Base-by-base conservation (phyloP, 1,140 invertebrate species). In the Carcinoscorpius rotundicauda region DNA sequence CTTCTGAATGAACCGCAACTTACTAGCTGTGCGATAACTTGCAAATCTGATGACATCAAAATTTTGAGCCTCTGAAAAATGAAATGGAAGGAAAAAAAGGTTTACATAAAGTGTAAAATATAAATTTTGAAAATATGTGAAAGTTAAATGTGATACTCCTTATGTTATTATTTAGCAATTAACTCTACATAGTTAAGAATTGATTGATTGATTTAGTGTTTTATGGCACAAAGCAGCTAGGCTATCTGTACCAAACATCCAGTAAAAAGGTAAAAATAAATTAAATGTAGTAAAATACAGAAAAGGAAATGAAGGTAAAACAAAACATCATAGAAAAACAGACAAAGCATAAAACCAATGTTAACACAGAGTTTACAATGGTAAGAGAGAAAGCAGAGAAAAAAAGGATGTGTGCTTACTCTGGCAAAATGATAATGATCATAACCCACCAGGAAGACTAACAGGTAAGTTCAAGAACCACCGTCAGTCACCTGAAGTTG, bases 21-120 rank as follows among this genome's bases (percentile, higher is more conserved):
- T 98, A 72, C 91, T 96, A 2, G 96, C 95, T 51, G 94, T 97
- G 66, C 96, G 83, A 77, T 99, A 98, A 5, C 93, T 96, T 61
- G 95, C 90, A 79, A 98, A 98, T 71, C 94, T 82, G 70, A 98
- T 98, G 60, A 89, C 85, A 78, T 98, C 93, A 77, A 91, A 97
- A 77, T 96, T 93, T 76, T 96, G 91, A 66, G 88, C 83, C 67
- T 91, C 81, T 83, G 69, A 62, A 78, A 75, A 68, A 67, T 50
- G 57, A 48, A 60, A 11, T 63, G 52, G 10, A 62, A 59, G 9
- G 6, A 9, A 29, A 6, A 59, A 59, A 59, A 29, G 29, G 29
- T 29, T 29, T 29, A 29, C 29, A 29, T 29, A 29, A 29, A 29
- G 29, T 29, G 29, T 29, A n/a, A 59, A n/a, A 6, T 29, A 59